These are phyloP conservation scores for Cantharis lateralis DNA, from an alignment of 2,888 invertebrate species.

Conservation along the genomic window DNA sequence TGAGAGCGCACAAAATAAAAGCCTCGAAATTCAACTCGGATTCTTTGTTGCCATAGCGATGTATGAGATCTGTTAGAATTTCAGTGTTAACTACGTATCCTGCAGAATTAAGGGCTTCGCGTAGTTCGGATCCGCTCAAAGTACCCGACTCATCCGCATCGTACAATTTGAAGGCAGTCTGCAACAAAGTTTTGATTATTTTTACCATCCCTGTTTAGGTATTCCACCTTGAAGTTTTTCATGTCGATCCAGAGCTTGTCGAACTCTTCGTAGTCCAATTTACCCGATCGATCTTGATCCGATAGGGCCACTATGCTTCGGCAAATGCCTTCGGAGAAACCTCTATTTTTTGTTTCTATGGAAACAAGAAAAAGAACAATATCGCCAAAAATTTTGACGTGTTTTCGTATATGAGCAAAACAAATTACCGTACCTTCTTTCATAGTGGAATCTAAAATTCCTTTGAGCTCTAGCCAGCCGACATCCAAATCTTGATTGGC, in stretches of 20 bases:
- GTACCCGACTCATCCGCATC: not conserved
- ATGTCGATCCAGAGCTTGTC: not conserved
- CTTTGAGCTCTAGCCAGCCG: constrained; percentile 90
- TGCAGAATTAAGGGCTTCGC: not conserved
- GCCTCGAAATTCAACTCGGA: not conserved
- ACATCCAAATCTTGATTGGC: constrained; percentile 92
- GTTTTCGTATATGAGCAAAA: not conserved
- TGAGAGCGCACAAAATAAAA: not conserved
- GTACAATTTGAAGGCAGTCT: not conserved
- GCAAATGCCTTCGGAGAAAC: not conserved
- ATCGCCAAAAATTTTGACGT: too few species aligned
- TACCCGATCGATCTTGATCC: not conserved
- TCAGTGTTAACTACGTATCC: not conserved
- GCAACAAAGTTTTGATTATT: constrained; percentile 16
- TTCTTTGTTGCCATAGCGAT: not conserved
- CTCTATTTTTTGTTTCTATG: not conserved
- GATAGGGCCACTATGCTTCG: not conserved
- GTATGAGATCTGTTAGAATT: not conserved
- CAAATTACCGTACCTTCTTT: constrained; percentile 68
- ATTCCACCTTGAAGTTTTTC: not conserved
- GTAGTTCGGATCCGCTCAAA: not conserved
- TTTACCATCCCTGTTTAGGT: rapidly evolving
- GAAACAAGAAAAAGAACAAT: not conserved
- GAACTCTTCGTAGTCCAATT: not conserved
- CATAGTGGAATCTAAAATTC: constrained; percentile 89